Evolutionary conservation across 2,888 invertebrate genomes (phyloP), one percentile per base, ranked within the genome.

Genomic region (Teleiodes luculella): DNA sequence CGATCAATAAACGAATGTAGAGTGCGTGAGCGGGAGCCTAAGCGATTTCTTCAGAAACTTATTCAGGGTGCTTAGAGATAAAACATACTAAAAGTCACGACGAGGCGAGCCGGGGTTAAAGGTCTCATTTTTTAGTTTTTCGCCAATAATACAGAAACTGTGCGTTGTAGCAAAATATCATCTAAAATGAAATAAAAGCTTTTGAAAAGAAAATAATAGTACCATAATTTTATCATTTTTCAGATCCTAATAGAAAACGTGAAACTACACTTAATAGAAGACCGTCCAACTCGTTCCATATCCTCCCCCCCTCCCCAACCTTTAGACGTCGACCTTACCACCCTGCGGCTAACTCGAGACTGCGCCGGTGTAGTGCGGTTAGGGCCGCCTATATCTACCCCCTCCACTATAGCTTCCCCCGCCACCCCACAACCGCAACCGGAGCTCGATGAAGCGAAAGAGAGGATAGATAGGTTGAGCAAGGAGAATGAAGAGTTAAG

Each of bases 281-380:
- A 97, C 86, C 92, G 96, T 50, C 95, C 94, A 1, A 93, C 94
- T 1, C 93, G 93, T 52, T 94, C 95, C 60, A 86, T 87, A 30
- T 95, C 95, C 4, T 95, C 96, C 1, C 96, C 96, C 0, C 95
- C 95, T 0, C 94, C 96, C 1, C 91, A 95, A 60, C 97, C 97
- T 0, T 88, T 96, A 16, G 93, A 95, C 82, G 72, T 97, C 51
- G 92, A 91, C 63, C 92, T 97, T 33, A 92, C 93, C 0, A 92
- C 93, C 50, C 90, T 96, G 53, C 91, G 91, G 16, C 85, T 97
- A 65, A 91, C 90, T n/a, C 91, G 97, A 30, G 94, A 94, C 68
- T 83, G 89, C n/a, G 91, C 91, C 57, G 97, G 97, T 0, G 90
- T 95, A 3, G 92, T 97, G 61, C 91, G 14, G 13, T 14, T 46